Evolutionary conservation across 1,140 invertebrate species (phyloP), one percentile per base, ranked within the genome.

Genomic region (Drosophila asahinai): DNA sequence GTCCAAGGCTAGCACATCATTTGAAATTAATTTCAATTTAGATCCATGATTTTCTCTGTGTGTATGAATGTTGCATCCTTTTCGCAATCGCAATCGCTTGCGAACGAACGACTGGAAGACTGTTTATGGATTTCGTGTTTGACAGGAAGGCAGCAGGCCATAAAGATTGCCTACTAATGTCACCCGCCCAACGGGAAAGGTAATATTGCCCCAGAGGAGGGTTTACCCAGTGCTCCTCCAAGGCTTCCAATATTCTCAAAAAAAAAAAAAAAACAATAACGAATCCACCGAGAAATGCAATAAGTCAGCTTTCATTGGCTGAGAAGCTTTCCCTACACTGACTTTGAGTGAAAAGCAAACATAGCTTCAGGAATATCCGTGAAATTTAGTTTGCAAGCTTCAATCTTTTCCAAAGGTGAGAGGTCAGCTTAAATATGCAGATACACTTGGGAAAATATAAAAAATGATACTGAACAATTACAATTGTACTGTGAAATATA

Each of bases 111-210:
- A 9, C 80, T 47, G 59, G 61, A 73, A 78, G 59, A 65, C 77
- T 89, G 86, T 81, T 89, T 84, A 84, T 89, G 84, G 81, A 84
- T 84, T 89, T 79, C 43, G 64, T 72, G 86, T 89, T 89, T 73
- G 77, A 66, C 81, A 89, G 84, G 77, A 89, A 89, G 72, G 84
- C 77, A 83, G 73, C 84, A 79, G 77, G 81, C 74, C 84, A 80
- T 89, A 90, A 89, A 90, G 81, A 90, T 84, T 75, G 81, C 77
- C 64, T 79, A 75, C 70, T 89, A 84, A 89, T 90, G 84, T 76
- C 77, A 30, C 68, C 67, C 48, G 52, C 54, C 51, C 68, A 43
- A 42, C 15, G 36, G 27, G 30, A 70, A 77, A 68, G 75, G 63
- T 77, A 80, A 66, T 84, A 72, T 80, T 67, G 61, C 47, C 27